These are phyloP conservation scores for Crocallis elinguaria DNA, from an alignment of 2,888 invertebrate genomes.

Conservation along the genomic window DNA sequence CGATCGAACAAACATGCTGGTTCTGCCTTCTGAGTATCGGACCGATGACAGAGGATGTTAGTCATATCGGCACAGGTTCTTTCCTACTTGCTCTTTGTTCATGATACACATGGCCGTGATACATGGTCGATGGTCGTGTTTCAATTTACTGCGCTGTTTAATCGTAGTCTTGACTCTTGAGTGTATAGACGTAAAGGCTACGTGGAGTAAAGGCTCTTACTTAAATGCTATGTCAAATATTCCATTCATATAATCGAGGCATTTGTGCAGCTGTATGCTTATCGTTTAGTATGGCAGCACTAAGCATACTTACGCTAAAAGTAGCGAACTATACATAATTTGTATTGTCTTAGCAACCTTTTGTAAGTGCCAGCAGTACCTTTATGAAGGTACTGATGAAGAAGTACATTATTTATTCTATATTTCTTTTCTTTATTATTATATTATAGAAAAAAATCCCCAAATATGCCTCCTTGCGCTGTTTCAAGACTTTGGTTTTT, in stretches of 20 bases:
- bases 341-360: not conserved
- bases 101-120: conserved; percentile 6
- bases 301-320: conserved; percentile 40
- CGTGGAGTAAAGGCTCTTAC: conserved; percentile 31
- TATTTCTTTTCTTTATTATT: no score
- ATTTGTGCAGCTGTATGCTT: conserved; percentile 46
- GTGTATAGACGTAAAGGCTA: no score
- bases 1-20: conserved; percentile 44
- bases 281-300: conserved; percentile 44
- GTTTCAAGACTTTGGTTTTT: no score
- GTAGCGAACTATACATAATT: conserved; percentile 28
- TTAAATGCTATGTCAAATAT: conserved; percentile 57
- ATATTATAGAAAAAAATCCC: no score
- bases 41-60: conserved; percentile 52
- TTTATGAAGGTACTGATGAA: not conserved
- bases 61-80: conserved; percentile 48
- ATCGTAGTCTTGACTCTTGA: conserved; percentile 16
- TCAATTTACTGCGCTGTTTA: conserved; percentile 30
- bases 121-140: conserved; percentile 9
- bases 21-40: conserved; percentile 53
- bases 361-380: not conserved
- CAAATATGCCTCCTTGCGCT: no score
- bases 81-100: conserved; percentile 46
- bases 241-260: conserved; percentile 55
- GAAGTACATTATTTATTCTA: not conserved